Evolutionary conservation across 2,113 vertebrate species (phyloP), one percentile per base, ranked within the genome.

Genomic region (Orthonyx spaldingii): DNA sequence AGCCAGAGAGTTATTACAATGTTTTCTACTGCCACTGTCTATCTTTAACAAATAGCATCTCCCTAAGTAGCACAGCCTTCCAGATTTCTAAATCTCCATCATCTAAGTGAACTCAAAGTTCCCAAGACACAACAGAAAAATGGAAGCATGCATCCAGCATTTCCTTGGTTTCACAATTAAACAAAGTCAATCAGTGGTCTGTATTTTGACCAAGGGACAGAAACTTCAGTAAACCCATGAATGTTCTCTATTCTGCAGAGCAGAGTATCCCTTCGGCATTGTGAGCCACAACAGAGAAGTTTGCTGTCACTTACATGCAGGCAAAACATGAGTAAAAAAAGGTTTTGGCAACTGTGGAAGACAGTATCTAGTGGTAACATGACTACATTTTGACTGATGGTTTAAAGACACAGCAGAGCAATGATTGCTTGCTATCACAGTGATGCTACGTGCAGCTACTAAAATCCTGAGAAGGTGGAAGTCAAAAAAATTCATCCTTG

Each of bases 231-330:
- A 76, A 68, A 59, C 15, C 13, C 13, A 4, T 5, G 13, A 66
- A 59, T 20, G 22, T 24, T 66, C 15, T 52, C 11, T 3, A 0
- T 47, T 72, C 3, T 0, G 1, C 60, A 78, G 60, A 79, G 42
- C 24, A 71, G 22, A 33, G 9, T 44, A 6, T 91, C n/a, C 33
- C 57, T 24, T 66, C 57, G n/a, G 42, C n/a, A 37, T 39, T 49
- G 30, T 32, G n/a, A 23, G 41, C n/a, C 2, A 4, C 21, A 42
- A 32, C 14, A 60, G 16, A 55, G 30, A 83, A 47, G 7, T 69
- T 41, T 63, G 47, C n/a, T 41, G 41, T 55, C 74, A 55, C 24
- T 69, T 42, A 20, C 13, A 22, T 2, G 1, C 21, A 53, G 11
- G 10, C 26, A 50, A 83, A 90, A 35, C 18, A 60, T 28, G 16